Percentiles rank a stretch among this genome's conserved stretches.
Evolutionary conservation across 2,113 vertebrate species (phyloP).

Genomic region (Hiodon alosoides): DNA sequence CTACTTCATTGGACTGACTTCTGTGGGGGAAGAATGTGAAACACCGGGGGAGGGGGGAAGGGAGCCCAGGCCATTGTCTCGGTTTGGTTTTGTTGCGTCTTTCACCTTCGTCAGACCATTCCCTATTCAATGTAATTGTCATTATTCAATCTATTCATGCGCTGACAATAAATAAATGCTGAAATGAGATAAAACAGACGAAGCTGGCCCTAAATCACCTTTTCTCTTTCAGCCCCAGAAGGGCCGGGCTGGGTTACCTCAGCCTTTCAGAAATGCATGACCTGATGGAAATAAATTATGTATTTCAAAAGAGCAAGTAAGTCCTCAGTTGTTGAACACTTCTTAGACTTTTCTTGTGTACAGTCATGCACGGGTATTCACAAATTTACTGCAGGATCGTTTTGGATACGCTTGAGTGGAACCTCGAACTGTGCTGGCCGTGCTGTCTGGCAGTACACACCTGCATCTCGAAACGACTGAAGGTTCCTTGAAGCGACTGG

Average conservation of each 20-base stretch:
- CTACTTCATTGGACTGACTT: conserved; percentile 18
- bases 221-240: conserved; percentile 21
- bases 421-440: no score
- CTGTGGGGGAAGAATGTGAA: conserved; percentile 19
- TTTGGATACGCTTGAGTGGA: no score
- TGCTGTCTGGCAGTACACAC: no score
- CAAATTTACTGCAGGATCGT: no score
- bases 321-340: background rate
- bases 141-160: conserved; percentile 30
- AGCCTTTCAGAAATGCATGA: background rate
- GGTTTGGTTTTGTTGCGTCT: conserved; percentile 19
- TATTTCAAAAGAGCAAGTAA: background rate
- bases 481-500: no score
- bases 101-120: conserved; percentile 25
- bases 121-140: conserved; percentile 26
- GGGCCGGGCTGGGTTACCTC: conserved; percentile 16
- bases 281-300: conserved; percentile 8
- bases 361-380: background rate
- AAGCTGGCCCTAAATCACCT: conserved; percentile 15
- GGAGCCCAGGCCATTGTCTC: conserved; percentile 25
- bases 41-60: background rate
- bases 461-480: no score
- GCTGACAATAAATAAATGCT: conserved; percentile 19
- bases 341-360: background rate
- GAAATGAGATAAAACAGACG: conserved; percentile 22